A percentile compares a stretch with the other conserved stretches of the same genome.
phyloP scores from a whole-genome alignment of 2,797 vertebrate genomes.

The Pipistrellus kuhlii region DNA sequence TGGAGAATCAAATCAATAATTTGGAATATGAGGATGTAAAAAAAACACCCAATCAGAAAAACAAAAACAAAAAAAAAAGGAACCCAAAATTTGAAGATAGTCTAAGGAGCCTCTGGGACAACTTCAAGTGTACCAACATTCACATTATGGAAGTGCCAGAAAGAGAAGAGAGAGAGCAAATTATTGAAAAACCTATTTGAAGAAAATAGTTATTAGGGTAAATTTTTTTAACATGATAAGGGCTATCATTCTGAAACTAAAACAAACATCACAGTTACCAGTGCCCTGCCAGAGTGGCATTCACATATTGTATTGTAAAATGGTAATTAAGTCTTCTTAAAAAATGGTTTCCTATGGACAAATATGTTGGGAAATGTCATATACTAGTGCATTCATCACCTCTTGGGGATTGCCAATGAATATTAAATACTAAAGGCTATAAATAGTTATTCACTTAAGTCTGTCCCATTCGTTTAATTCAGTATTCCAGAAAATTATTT shows the following conservation, averaged over 20 bases:
- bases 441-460: background rate
- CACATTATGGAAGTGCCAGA: too few species aligned
- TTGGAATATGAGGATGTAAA: too few species aligned
- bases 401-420: background rate
- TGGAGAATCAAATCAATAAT: too few species aligned
- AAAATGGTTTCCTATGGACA: background rate
- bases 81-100: too few species aligned
- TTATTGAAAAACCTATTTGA: too few species aligned
- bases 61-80: too few species aligned
- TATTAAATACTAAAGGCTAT: background rate
- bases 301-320: background rate
- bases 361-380: background rate
- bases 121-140: too few species aligned
- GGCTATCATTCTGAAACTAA: slow-evolving; percentile 5
- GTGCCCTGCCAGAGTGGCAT: background rate
- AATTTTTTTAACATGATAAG: background rate
- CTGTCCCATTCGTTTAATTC: background rate
- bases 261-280: background rate
- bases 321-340: background rate
- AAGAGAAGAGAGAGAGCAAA: too few species aligned
- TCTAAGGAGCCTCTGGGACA: too few species aligned
- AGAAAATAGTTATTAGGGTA: background rate
- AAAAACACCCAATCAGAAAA: too few species aligned
- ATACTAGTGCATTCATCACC: background rate
- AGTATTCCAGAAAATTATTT: background rate